These are phyloP conservation scores for Brachyrhaphis roseni DNA, from an alignment of 2,797 vertebrate species.

Conservation along the genomic window DNA sequence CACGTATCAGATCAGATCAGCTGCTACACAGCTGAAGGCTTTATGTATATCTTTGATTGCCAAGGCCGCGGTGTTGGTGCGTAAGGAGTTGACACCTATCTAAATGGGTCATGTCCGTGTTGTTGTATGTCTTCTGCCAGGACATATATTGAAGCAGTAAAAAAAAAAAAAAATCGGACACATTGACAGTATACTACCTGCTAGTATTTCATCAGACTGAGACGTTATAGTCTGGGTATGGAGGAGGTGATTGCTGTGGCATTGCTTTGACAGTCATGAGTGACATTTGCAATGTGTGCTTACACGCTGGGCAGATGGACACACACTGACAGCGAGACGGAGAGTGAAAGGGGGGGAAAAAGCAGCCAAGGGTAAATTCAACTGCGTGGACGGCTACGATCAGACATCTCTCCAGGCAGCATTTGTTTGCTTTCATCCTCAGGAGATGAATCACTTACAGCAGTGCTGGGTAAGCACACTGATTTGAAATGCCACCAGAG, in stretches of 20 bases:
- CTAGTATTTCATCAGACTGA: conserved; percentile 67
- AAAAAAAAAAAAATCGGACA: conserved; percentile 42
- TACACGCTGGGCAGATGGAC: conserved; percentile 59
- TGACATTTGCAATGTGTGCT: conserved; percentile 59
- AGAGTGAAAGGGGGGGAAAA: conserved; percentile 14
- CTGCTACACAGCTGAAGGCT: conserved; percentile 21
- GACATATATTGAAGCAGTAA: conserved; percentile 60
- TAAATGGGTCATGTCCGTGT: conserved; percentile 60
- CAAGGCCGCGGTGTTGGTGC: conserved; percentile 42
- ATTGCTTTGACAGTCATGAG: conserved; percentile 58
- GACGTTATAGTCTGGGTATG: conserved; percentile 39
- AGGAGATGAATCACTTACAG: conserved; percentile 57
- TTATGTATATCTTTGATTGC: conserved; percentile 55
- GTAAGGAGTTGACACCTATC: conserved; percentile 56
- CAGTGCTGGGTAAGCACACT: conserved; percentile 31
- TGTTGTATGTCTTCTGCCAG: conserved; percentile 57
- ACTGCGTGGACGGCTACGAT: conserved; percentile 57
- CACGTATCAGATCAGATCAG: conserved; percentile 34
- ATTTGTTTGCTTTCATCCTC: conserved; percentile 65
- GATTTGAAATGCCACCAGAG: conserved; percentile 40
- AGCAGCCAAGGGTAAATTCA: conserved; percentile 52
- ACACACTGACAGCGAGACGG: conserved; percentile 23
- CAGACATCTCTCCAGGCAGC: conserved; percentile 48
- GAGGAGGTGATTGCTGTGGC: conserved; percentile 31
- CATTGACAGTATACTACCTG: conserved; percentile 55